Percentiles rank a stretch among this genome's conserved stretches.
These are phyloP conservation scores for Sturnira hondurensis DNA, from an alignment of 2,113 vertebrate species.

Conservation along the genomic window DNA sequence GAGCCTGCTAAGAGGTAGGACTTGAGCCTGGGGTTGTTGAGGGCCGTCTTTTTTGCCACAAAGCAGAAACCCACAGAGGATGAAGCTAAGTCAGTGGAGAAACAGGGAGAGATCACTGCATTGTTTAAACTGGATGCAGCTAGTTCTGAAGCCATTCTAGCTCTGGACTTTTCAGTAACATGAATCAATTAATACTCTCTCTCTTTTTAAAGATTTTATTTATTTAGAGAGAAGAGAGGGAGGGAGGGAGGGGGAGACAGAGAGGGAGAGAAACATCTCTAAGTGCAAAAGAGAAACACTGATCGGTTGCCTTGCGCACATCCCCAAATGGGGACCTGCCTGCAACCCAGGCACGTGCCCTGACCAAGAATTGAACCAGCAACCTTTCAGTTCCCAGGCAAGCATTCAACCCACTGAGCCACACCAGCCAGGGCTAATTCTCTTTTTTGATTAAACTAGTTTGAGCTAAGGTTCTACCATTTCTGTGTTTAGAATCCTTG, in stretches of 20 bases:
- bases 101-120: not conserved
- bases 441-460: constrained; percentile 23
- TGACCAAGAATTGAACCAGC: too few species aligned
- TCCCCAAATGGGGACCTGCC: too few species aligned
- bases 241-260: too few species aligned
- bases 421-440: too few species aligned
- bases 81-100: constrained; percentile 8
- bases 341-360: too few species aligned
- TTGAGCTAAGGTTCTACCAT: not conserved
- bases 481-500: not conserved
- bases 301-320: too few species aligned
- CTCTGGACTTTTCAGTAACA: constrained; percentile 13
- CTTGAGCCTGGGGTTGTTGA: constrained; percentile 2
- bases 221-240: too few species aligned
- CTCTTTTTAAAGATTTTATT: too few species aligned
- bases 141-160: not conserved
- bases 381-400: too few species aligned
- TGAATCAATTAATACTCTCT: not conserved
- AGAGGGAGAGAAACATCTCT: too few species aligned
- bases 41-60: not conserved
- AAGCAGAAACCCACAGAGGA: constrained; percentile 16
- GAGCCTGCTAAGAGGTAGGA: not conserved
- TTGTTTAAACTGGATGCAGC: not conserved
- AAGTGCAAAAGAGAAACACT: too few species aligned
- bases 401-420: too few species aligned